A percentile compares a stretch with the other conserved stretches of the same genome.
Conservation (phyloP, 2,113 vertebrate species). For the Apeltes quadracus region DNA sequence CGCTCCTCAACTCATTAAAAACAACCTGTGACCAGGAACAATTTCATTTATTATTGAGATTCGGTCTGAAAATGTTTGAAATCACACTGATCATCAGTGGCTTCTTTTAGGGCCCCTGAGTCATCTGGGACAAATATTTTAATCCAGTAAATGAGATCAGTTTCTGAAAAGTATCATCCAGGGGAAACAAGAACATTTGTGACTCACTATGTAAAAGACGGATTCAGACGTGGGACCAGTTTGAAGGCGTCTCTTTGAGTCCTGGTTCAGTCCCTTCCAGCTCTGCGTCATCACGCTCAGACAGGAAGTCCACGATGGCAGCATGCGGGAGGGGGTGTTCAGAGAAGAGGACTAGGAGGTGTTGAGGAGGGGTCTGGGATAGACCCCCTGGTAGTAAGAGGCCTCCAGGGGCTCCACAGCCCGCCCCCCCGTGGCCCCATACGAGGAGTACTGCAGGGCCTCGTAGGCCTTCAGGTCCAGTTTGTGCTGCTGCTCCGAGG, state of each 20-base stretch:
- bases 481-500: conserved; percentile 98
- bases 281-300: conserved; percentile 24
- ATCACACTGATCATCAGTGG: not conserved
- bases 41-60: not conserved
- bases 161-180: too few species aligned
- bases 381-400: conserved; percentile 98
- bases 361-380: conserved; percentile 97
- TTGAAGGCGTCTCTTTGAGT: not conserved
- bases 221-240: not conserved
- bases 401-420: conserved; percentile 92
- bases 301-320: conserved; percentile 48
- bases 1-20: not conserved
- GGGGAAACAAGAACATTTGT: too few species aligned
- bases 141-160: too few species aligned
- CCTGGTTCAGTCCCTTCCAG: not conserved
- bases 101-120: too few species aligned
- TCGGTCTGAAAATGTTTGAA: not conserved
- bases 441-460: conserved; percentile 92
- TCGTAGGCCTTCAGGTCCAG: conserved; percentile 99
- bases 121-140: too few species aligned
- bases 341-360: conserved; percentile 85
- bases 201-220: not conserved
- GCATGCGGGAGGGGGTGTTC: conserved; percentile 50
- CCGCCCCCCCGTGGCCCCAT: conserved; percentile 80
- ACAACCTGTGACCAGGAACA: not conserved